phyloP scores from a whole-genome alignment of 2,797 vertebrate species.

The Garrulus glandarius region DNA sequence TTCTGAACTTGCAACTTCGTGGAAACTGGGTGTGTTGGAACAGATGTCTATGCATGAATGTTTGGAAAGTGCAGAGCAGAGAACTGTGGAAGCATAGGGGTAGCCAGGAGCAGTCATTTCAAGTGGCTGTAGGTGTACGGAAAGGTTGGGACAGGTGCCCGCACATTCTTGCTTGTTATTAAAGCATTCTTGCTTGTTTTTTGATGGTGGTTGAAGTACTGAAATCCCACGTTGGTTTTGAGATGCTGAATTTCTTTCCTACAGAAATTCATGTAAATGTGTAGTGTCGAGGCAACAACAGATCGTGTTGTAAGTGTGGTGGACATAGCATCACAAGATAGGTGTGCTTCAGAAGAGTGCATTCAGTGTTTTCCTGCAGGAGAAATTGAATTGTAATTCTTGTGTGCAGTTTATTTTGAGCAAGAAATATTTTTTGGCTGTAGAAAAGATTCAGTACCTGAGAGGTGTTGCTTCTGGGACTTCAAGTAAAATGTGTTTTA shows the following conservation, averaged over 20 bases:
- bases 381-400: not conserved
- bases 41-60: not conserved
- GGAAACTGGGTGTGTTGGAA: not conserved
- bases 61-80: not conserved
- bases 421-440: not conserved
- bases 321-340: not conserved
- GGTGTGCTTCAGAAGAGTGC: not conserved
- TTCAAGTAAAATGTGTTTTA: not conserved
- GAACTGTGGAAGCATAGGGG: not conserved
- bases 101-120: not conserved
- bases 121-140: not conserved
- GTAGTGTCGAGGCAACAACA: not conserved
- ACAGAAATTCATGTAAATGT: not conserved
- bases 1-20: not conserved
- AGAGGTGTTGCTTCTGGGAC: not conserved
- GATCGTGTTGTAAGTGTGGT: not conserved
- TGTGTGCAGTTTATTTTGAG: not conserved
- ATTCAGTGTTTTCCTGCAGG: not conserved
- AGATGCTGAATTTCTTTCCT: not conserved
- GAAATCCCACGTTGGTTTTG: not conserved
- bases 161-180: not conserved
- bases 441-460: not conserved
- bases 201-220: not conserved
- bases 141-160: not conserved
- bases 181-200: not conserved